Base-by-base conservation (phyloP, 2,888 invertebrate genomes). In the Elegia similella region DNA sequence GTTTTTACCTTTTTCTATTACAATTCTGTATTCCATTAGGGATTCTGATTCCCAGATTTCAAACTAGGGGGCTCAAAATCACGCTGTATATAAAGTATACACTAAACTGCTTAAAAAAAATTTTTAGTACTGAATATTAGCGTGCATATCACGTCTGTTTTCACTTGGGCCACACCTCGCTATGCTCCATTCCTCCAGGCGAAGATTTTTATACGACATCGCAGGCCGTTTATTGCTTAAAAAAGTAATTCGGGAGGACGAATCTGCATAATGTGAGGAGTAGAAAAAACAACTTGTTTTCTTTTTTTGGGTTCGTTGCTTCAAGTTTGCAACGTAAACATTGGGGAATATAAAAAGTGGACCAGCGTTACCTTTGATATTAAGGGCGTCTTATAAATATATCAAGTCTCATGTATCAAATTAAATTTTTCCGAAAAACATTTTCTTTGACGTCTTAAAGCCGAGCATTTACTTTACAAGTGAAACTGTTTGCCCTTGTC, bases 231-330 rank as follows among this genome's bases (percentile, higher is more conserved):
- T 88, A 86, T 87, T 84, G 84, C 86, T 79, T 81, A 84, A 86
- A 88, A 86, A 86, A 86, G 88, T 87, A 86, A 87, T 87, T 87
- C 83, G 68, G 73, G 72, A 79, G 76, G 80, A 82, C 78, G 77
- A 82, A 88, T 89, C 80, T 88, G 82, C 88, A 88, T 89, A 88
- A 88, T 86, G 83, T 78, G 76, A 72, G 63, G 63, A 76, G 75
- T 73, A 71, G 74, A 76, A 79, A 82, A 85, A 84, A 80, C 80
- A 84, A 86, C 69, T 85, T 86, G 78, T 81, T 81, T 84, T 76
- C 70, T 72, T 68, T 69, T 56, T 62, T 50, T 60, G 56, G 55
- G 57, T 54, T 62, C 63, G 61, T 60, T 63, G 62, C 54, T 55
- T 63, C 57, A 47, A 66, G 65, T 69, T 65, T 62, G 66, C 70